A percentile compares a stretch with the other conserved stretches of the same genome.
phyloP scores from a whole-genome alignment of 2,797 vertebrate genomes.

The Anomalospiza imberbis region DNA sequence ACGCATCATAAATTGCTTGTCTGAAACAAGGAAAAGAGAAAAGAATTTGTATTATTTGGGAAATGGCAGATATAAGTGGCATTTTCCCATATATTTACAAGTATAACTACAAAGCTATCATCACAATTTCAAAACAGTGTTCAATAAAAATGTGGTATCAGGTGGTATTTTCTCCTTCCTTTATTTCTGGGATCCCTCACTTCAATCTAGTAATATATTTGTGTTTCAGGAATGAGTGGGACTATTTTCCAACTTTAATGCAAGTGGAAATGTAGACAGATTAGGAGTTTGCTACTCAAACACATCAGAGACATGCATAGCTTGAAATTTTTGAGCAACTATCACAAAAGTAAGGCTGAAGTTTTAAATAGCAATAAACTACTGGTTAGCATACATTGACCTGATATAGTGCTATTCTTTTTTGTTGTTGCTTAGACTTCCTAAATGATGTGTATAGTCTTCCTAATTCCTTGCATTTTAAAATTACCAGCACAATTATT shows the following conservation, averaged over 20 bases:
- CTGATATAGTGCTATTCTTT: accelerated
- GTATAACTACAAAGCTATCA: neutral
- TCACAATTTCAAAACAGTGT: neutral
- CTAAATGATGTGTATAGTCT: neutral
- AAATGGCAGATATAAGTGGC: neutral
- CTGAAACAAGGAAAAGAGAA: slow-evolving; percentile 70
- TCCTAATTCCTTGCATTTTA: neutral
- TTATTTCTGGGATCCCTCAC: neutral
- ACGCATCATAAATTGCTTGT: slow-evolving; percentile 94
- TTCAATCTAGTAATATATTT: neutral
- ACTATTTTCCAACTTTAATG: neutral
- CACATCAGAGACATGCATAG: neutral
- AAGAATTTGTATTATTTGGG: neutral
- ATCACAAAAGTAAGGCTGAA: neutral
- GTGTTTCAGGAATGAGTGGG: neutral
- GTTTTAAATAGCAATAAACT: neutral
- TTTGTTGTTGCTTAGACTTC: neutral
- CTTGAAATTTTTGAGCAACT: neutral
- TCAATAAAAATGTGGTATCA: neutral
- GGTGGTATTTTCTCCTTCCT: neutral
- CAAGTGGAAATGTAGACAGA: neutral
- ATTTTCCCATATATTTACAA: neutral
- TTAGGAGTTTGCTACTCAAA: neutral
- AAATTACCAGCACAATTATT: neutral
- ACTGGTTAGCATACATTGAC: neutral